phyloP scores from a whole-genome alignment of 1,140 invertebrate species.

The Calliopsis andreniformis region DNA sequence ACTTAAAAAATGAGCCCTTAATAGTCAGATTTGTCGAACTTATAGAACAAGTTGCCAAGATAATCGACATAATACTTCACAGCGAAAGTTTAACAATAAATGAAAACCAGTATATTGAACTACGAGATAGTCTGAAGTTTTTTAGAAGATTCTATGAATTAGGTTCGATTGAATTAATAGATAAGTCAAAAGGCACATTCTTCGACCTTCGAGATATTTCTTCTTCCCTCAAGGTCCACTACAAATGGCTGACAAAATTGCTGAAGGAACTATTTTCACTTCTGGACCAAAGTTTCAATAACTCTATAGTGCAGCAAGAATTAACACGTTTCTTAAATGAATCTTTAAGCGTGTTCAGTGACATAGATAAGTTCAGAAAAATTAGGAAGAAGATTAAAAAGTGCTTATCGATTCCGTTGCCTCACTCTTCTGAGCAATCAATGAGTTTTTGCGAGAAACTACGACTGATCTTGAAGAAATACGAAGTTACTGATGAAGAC shows the following conservation, averaged over 20 bases:
- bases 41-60: slow-evolving; percentile 70
- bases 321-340: slow-evolving; percentile 34
- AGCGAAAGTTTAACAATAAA: slow-evolving; percentile 52
- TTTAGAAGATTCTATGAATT: slow-evolving; percentile 77
- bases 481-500: slow-evolving; percentile 49
- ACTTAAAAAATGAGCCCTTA: slow-evolving; percentile 81
- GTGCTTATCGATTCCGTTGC: slow-evolving; percentile 61
- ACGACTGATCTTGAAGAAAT: slow-evolving; percentile 40
- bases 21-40: slow-evolving; percentile 79
- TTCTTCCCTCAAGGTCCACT: slow-evolving; percentile 72
- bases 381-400: slow-evolving; percentile 70
- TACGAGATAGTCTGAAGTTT: slow-evolving; percentile 78
- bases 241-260: slow-evolving; percentile 76
- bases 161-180: slow-evolving; percentile 58
- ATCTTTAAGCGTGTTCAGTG: slow-evolving; percentile 55
- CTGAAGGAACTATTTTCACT: slow-evolving; percentile 52
- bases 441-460: slow-evolving; percentile 56
- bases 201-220: slow-evolving; percentile 67
- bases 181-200: slow-evolving; percentile 59
- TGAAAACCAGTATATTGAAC: slow-evolving; percentile 44
- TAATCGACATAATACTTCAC: slow-evolving; percentile 63
- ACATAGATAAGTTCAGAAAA: slow-evolving; percentile 70
- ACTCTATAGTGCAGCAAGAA: slow-evolving; percentile 12
- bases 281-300: slow-evolving; percentile 2
- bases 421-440: slow-evolving; percentile 66